Percentiles rank a stretch among this genome's conserved stretches.
These are phyloP conservation scores for Cryptomyrus ogoouensis DNA, from an alignment of 2,113 vertebrate genomes.

Conservation along the genomic window DNA sequence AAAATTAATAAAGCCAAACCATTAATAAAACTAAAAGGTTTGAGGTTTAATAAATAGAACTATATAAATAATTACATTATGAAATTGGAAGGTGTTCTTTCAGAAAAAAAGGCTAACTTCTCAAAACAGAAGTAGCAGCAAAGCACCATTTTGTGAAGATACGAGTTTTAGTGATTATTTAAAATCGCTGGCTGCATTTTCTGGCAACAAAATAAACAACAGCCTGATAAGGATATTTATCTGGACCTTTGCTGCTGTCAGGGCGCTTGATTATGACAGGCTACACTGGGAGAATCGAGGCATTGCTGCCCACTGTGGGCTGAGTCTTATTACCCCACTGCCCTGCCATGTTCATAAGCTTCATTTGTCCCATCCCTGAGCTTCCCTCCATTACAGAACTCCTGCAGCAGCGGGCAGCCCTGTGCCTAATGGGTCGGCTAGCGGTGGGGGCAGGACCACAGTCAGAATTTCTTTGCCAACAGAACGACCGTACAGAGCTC, in stretches of 20 bases:
- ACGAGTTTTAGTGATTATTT: not conserved
- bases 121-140: not conserved
- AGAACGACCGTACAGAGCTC: not conserved
- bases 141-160: not conserved
- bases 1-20: not conserved
- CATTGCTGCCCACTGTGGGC: not conserved
- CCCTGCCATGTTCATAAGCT: not conserved
- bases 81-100: not conserved
- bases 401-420: not conserved
- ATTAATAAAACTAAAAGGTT: not conserved
- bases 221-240: not conserved
- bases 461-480: not conserved
- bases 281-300: not conserved
- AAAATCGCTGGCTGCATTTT: not conserved
- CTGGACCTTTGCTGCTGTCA: not conserved
- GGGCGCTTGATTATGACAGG: not conserved
- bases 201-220: not conserved
- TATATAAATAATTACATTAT: not conserved
- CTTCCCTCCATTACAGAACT: not conserved
- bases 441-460: not conserved
- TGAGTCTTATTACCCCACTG: not conserved
- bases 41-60: not conserved
- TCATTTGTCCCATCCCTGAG: not conserved
- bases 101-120: not conserved
- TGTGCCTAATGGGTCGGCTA: not conserved